A percentile compares a stretch with the other conserved stretches of the same genome.
phyloP scores from a whole-genome alignment of 2,113 vertebrate genomes.

The Syrmaticus mikado region DNA sequence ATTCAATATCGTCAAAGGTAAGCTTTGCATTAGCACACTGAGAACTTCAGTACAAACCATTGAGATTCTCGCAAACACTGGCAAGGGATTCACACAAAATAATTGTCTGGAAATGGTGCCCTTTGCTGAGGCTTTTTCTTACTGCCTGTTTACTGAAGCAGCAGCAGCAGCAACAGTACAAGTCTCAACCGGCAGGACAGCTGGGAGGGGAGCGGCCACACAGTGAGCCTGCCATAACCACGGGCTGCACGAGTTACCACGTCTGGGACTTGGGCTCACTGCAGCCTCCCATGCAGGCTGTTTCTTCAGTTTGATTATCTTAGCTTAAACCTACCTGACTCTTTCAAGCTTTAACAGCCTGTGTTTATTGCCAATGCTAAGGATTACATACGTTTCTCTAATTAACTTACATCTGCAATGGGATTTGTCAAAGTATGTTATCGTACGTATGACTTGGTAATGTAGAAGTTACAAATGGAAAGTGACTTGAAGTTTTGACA shows the following conservation, averaged over 20 bases:
- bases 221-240: background rate
- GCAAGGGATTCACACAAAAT: conserved; percentile 81
- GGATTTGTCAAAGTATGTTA: conserved; percentile 66
- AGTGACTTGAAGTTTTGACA: conserved; percentile 63
- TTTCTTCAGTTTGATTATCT: conserved; percentile 77
- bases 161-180: conserved; percentile 65
- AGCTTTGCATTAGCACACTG: conserved; percentile 87
- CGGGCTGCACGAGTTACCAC: background rate
- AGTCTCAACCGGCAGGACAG: conserved; percentile 49
- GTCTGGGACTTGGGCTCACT: background rate
- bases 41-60: conserved; percentile 70
- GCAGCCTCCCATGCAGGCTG: conserved; percentile 8
- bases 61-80: conserved; percentile 78
- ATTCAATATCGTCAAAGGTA: conserved; percentile 89
- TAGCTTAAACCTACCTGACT: conserved; percentile 76
- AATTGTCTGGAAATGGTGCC: conserved; percentile 64
- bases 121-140: conserved; percentile 56
- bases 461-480: conserved; percentile 58
- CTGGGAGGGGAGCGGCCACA: background rate
- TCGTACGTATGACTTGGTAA: conserved; percentile 67
- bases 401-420: conserved; percentile 65
- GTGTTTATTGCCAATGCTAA: conserved; percentile 74
- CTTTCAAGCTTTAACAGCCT: conserved; percentile 55
- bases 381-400: conserved; percentile 68
- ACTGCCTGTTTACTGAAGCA: conserved; percentile 68